Evolutionary conservation across 2,113 vertebrate genomes (phyloP).

Genomic region (Cottus gobio): DNA sequence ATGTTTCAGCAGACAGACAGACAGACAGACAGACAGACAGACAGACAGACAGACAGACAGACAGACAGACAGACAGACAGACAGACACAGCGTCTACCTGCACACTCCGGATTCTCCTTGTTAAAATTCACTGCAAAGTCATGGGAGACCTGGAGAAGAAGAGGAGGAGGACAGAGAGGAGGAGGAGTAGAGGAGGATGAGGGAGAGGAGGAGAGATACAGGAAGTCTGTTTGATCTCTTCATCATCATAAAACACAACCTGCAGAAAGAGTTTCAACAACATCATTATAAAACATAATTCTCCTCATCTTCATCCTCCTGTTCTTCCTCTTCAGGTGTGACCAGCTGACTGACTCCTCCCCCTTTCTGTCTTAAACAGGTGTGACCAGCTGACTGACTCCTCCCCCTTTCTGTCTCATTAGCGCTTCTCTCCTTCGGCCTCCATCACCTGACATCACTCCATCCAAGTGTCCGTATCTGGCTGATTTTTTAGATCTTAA

Average conservation of each 20-base stretch:
- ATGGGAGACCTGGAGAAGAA: conserved; percentile 89
- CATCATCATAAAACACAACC: not conserved
- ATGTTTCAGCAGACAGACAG: no score
- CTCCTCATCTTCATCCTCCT: not conserved
- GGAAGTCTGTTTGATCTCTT: conserved; percentile 39
- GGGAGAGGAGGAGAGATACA: not conserved
- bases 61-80: no score
- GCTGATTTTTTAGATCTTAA: no score
- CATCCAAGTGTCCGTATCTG: no score
- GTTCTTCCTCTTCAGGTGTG: conserved; percentile 14
- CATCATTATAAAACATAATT: not conserved
- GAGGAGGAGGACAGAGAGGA: not conserved
- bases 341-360: not conserved
- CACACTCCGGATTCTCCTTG: conserved; percentile 97
- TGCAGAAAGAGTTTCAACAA: not conserved
- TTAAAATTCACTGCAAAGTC: conserved; percentile 99
- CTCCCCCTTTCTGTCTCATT: not conserved
- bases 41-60: no score
- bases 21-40: no score
- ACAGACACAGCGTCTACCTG: conserved; percentile 83
- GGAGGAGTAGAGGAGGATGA: no score
- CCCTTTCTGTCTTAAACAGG: not conserved
- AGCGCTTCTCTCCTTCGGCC: no score
- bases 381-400: conserved; percentile 5
- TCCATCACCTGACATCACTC: no score